phyloP scores from a whole-genome alignment of 2,113 vertebrate genomes.

The Oncorhynchus tshawytscha region DNA sequence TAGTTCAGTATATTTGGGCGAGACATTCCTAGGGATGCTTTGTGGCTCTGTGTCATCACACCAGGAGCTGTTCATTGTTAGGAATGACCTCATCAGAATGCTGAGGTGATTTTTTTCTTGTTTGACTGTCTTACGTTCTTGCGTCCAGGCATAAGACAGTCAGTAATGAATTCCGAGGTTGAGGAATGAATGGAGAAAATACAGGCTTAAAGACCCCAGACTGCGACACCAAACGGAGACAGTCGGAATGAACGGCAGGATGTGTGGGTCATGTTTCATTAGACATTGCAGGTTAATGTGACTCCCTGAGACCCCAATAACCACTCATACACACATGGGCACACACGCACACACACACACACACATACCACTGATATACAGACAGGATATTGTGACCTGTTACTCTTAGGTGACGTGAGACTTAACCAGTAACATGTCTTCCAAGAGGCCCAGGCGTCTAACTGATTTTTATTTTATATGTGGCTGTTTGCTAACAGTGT shows the following conservation, averaged over 20 bases:
- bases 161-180: slow-evolving; percentile 37
- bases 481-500: slow-evolving; percentile 39
- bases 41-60: slow-evolving; percentile 12
- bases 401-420: neutral
- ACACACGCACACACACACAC: neutral
- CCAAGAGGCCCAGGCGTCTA: neutral
- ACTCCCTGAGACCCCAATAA: neutral
- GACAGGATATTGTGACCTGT: neutral
- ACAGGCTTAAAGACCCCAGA: slow-evolving; percentile 18
- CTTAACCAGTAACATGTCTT: neutral
- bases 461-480: slow-evolving; percentile 36
- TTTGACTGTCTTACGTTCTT: neutral
- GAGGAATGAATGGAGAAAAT: slow-evolving; percentile 7
- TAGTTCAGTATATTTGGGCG: slow-evolving; percentile 29
- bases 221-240: slow-evolving; percentile 15
- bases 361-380: neutral
- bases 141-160: slow-evolving; percentile 38
- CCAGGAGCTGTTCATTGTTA: slow-evolving; percentile 37
- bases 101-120: slow-evolving; percentile 32
- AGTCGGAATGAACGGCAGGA: neutral
- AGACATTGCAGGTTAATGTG: neutral
- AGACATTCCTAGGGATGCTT: slow-evolving; percentile 43
- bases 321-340: neutral
- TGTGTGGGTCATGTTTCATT: neutral
- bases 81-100: slow-evolving; percentile 43